Percentiles rank a stretch among this genome's conserved stretches.
These are phyloP conservation scores for Nymphalis polychloros DNA, from an alignment of 2,888 invertebrate genomes.

Conservation along the genomic window DNA sequence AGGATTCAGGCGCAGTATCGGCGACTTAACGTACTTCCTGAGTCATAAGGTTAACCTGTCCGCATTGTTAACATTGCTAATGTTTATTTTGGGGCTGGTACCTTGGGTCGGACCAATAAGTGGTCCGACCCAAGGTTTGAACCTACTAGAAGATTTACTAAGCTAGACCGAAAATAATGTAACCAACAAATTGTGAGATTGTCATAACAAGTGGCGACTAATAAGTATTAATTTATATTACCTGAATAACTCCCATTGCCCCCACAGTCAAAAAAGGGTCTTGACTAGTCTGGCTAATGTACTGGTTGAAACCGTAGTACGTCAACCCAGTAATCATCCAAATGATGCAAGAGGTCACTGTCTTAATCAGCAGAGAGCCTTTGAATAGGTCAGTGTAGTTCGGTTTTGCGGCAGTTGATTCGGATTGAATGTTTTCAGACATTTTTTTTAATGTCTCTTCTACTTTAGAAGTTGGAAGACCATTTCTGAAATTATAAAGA, in stretches of 20 bases:
- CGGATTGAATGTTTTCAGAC: conserved; percentile 51
- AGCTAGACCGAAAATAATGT: too few relatives aligned
- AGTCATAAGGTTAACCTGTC: too few relatives aligned
- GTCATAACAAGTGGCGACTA: not conserved
- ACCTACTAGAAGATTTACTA: too few relatives aligned
- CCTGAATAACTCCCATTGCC: conserved; percentile 78
- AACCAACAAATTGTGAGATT: not conserved
- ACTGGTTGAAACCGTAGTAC: conserved; percentile 92
- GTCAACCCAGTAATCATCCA: conserved; percentile 92
- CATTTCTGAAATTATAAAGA: conserved; percentile 66
- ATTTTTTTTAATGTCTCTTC: conserved; percentile 65
- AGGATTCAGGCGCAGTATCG: too few relatives aligned
- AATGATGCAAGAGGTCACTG: conserved; percentile 84
- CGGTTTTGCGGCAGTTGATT: conserved; percentile 59
- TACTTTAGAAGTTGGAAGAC: conserved; percentile 72
- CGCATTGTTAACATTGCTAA: too few relatives aligned
- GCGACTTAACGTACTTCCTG: too few relatives aligned
- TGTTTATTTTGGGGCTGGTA: too few relatives aligned
- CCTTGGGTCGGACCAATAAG: too few relatives aligned
- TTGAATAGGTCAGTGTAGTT: conserved; percentile 84
- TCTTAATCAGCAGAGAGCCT: conserved; percentile 84
- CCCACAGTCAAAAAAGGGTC: conserved; percentile 91
- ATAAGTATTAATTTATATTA: conserved; percentile 36
- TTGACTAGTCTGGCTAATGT: conserved; percentile 89
- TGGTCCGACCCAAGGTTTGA: too few relatives aligned